Percentiles rank a stretch among this genome's conserved stretches.
These are phyloP conservation scores for Erpetoichthys calabaricus DNA, from an alignment of 2,797 vertebrate species.

Conservation along the genomic window DNA sequence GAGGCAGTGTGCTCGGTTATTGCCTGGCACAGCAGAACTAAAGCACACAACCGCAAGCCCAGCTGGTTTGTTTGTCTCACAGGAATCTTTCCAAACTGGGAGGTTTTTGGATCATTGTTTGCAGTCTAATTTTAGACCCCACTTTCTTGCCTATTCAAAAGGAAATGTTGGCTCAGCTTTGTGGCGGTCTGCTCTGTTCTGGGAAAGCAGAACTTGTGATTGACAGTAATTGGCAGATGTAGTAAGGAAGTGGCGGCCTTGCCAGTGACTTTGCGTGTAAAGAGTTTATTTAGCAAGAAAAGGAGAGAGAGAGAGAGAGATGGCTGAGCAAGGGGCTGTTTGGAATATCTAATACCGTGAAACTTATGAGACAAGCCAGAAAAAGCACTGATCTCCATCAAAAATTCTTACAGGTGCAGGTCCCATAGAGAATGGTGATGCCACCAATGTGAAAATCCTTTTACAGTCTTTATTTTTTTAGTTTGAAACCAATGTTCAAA, in stretches of 20 bases:
- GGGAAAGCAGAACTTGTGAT: constrained; percentile 12
- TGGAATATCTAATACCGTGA: constrained; percentile 2
- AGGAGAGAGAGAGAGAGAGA: constrained; percentile 1
- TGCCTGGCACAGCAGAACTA: too few relatives aligned
- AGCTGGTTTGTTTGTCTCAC: too few relatives aligned
- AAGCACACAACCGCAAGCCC: too few relatives aligned
- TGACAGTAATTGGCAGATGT: constrained; percentile 23
- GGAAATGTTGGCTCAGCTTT: constrained; percentile 2
- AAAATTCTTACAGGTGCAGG: background rate
- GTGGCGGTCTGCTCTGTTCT: background rate
- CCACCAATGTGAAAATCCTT: too few relatives aligned
- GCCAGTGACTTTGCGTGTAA: constrained; percentile 28
- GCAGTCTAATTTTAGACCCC: too few relatives aligned
- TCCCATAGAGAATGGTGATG: background rate
- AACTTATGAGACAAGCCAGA: background rate
- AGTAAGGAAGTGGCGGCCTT: constrained; percentile 14
- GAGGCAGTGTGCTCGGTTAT: too few relatives aligned
- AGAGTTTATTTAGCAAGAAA: constrained; percentile 30
- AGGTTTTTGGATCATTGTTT: too few relatives aligned
- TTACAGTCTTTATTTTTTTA: too few relatives aligned
- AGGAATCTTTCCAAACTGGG: too few relatives aligned
- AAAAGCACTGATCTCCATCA: background rate
- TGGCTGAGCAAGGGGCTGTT: constrained; percentile 5
- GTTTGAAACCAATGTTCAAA: too few relatives aligned
- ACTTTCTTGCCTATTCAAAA: too few relatives aligned